A percentile compares a stretch with the other conserved stretches of the same genome.
These are phyloP conservation scores for Mugil cephalus DNA, from an alignment of 2,113 vertebrate species.

Conservation along the genomic window DNA sequence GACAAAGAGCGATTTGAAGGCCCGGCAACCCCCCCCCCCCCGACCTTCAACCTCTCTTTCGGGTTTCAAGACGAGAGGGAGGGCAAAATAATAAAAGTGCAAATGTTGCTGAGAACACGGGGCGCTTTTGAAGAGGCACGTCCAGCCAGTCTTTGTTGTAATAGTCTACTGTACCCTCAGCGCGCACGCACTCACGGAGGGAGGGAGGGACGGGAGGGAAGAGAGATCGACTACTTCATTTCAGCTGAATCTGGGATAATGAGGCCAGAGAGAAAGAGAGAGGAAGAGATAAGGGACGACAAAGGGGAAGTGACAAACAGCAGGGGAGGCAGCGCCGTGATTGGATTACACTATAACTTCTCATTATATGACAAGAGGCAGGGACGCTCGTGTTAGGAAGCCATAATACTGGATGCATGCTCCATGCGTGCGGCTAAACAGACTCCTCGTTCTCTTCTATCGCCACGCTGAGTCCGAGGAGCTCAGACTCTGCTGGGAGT, in stretches of 20 bases:
- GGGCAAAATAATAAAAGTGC: constrained; percentile 22
- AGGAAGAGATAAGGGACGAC: constrained; percentile 63
- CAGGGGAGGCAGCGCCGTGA: constrained; percentile 53
- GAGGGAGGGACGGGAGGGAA: constrained; percentile 10
- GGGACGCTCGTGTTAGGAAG: constrained; percentile 15
- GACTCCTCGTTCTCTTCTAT: not conserved
- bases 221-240: constrained; percentile 57
- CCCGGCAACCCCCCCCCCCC: constrained; percentile 38
- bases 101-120: constrained; percentile 49
- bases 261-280: constrained; percentile 42
- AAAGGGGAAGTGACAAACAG: constrained; percentile 71
- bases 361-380: constrained; percentile 57
- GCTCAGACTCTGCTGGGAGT: constrained; percentile 25
- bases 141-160: constrained; percentile 45
- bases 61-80: constrained; percentile 62
- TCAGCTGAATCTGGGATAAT: constrained; percentile 65
- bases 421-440: constrained; percentile 14
- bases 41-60: constrained; percentile 55
- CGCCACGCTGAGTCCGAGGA: constrained; percentile 16
- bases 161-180: constrained; percentile 55
- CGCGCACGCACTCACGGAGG: not conserved
- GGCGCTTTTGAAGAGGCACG: constrained; percentile 50
- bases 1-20: constrained; percentile 67
- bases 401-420: not conserved
- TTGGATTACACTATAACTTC: constrained; percentile 61